Evolutionary conservation across 2,113 vertebrate species (phyloP), one percentile per base, ranked within the genome.

Genomic region (Scartelaos histophorus): DNA sequence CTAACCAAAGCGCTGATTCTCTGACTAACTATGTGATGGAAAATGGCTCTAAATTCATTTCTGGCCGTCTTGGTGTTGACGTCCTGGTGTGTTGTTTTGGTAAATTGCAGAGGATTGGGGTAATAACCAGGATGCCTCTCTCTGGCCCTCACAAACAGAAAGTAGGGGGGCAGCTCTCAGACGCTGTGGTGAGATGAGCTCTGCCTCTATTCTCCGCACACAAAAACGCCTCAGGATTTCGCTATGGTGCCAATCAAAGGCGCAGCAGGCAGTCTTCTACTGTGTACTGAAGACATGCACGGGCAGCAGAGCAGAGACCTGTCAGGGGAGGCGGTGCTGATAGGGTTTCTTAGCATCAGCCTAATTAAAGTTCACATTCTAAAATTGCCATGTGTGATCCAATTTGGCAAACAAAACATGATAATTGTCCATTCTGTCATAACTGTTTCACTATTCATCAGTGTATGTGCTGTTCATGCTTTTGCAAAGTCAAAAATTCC

Each of bases 101-200:
- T 61, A 61, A 61, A 61, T 61, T 61, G 58, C 58, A 61, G 58
- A 61, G 24, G 58, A 61, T 61, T 34, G 58, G 25, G 15, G 58
- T 61, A 61, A 61, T 61, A 34, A 34, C 58, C 58, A 61, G 58
- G 15, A 61, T 61, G 58, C 15, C 17, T 13, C 24, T 9, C 24
- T 60, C 15, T 60, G 57, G 57, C 15, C 57, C 13, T 5, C 22
- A 60, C 57, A 61, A 34, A 34, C 58, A 61, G 15, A 19, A 13
- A 22, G 19, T 19, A 19, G 21, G 54, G 22, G 11, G 12, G 54
- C 54, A 24, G 21, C 57, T 7, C 24, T 60, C 13, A 16, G 57
- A 3, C 57, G 4, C 11, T 25, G 57, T 25, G 57, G 57, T 13
- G 57, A 29, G 57, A 60, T 34, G 22, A 29, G 57, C 57, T 60